Conservation (phyloP, 2,113 vertebrate genomes). For the Choloepus hoffmanni region DNA sequence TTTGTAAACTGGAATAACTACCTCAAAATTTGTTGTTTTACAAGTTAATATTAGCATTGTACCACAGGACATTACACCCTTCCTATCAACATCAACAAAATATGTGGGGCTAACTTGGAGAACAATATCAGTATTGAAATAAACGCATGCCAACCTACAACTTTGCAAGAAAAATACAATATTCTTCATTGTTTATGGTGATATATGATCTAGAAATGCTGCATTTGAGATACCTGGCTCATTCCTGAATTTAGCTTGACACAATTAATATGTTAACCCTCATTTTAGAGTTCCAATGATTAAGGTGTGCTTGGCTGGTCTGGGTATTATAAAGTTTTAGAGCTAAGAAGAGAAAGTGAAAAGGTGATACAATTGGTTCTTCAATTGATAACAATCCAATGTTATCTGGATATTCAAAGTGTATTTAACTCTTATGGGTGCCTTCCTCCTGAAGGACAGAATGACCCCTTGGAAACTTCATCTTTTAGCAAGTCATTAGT, state of each 20-base stretch:
- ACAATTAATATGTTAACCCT: neutral
- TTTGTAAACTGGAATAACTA: neutral
- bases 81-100: neutral
- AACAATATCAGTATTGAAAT: neutral
- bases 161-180: neutral
- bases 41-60: neutral
- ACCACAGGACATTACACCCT: neutral
- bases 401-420: neutral
- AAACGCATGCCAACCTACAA: neutral
- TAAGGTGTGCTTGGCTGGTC: neutral
- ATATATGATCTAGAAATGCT: neutral
- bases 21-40: conserved; percentile 6
- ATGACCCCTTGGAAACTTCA: neutral
- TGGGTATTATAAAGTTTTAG: neutral
- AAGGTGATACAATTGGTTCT: neutral
- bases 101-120: neutral
- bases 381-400: neutral
- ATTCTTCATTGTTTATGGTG: neutral
- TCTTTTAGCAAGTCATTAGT: neutral
- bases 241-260: neutral
- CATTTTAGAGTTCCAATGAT: neutral
- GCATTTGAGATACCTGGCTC: neutral
- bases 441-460: neutral
- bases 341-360: neutral
- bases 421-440: neutral